A percentile compares a stretch with the other conserved stretches of the same genome.
Evolutionary conservation across 2,113 vertebrate species (phyloP).

Genomic region (Caranx ignobilis): DNA sequence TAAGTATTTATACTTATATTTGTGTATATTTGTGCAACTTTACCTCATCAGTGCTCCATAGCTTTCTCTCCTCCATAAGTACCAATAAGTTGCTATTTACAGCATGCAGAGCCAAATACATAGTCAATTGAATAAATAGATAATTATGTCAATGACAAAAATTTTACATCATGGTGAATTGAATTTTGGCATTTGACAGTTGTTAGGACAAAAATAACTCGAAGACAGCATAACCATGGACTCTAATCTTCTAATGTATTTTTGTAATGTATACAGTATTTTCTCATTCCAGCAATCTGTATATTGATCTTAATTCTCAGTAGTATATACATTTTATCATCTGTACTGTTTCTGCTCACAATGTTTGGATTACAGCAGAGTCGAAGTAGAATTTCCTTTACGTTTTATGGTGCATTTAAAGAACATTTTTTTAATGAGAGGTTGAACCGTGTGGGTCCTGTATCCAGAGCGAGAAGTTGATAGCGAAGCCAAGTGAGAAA

Average conservation of each 20-base stretch:
- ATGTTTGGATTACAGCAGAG: background rate
- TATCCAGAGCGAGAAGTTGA: background rate
- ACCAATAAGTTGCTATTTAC: background rate
- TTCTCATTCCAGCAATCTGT: too few relatives aligned
- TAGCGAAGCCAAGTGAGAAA: slow-evolving; percentile 11
- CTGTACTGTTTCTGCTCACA: background rate
- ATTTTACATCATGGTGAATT: too few relatives aligned
- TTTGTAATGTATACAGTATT: too few relatives aligned
- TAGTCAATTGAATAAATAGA: background rate
- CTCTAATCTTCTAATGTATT: too few relatives aligned
- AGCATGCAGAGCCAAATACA: background rate
- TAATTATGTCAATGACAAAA: background rate
- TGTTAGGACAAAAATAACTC: too few relatives aligned
- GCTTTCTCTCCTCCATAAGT: background rate
- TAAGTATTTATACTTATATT: slow-evolving; percentile 12
- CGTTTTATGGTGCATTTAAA: too few relatives aligned
- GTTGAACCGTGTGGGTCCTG: background rate
- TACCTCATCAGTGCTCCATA: background rate
- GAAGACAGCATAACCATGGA: too few relatives aligned
- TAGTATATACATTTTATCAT: too few relatives aligned
- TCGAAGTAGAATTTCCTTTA: background rate
- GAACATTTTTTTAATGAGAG: background rate
- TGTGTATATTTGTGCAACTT: background rate
- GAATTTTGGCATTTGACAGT: too few relatives aligned
- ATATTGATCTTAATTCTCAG: too few relatives aligned